Base-by-base conservation (phyloP, 1,140 invertebrate species). In the Palaemon carinicauda region DNA sequence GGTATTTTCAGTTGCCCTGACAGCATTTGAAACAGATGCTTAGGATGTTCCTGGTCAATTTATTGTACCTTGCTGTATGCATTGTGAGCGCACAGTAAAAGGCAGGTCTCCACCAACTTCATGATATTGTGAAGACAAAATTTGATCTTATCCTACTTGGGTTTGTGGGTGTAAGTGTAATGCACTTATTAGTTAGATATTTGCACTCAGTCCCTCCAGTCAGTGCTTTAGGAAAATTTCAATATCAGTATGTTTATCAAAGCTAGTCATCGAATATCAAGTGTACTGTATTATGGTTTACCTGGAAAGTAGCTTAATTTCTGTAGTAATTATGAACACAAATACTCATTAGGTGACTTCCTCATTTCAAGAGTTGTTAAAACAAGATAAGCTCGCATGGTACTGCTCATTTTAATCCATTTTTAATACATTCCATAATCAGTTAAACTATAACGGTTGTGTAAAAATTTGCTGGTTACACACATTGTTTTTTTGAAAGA, bases 131-230 rank as follows among this genome's bases (percentile, higher is more conserved):
- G 9, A 41, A 41, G 33, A 3, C 33, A 41, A 41, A 41, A 41
- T 41, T 41, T 41, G 3, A 41, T 41, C 33, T 41, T 41, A 41
- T 41, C 33, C 33, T 41, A 41, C 33, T 21, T 41, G 27, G 24
- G 31, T n/a, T 19, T 19, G 24, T 14, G 19, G 24, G 69, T 73
- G 29, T 27, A 74, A 31, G 51, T n/a, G 21, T 19, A 15, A 33
- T 41, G 71, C 51, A 50, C 51, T 74, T 31, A 33, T 74, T 31
- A 41, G 31, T 50, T 74, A n/a, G 31, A 71, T 29, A 74, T 81
- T 50, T 71, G 79, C 79, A 81, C 79, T 81, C 50, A 81, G 71
- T 81, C 79, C 79, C 79, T 81, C 79, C 79, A 81, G 79, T 81
- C 56, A 81, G 79, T 81, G 79, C 79, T 81, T 81, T 81, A 81